Evolutionary conservation across 2,888 invertebrate species (phyloP).

Genomic region (Drosophila glabriapex): DNA sequence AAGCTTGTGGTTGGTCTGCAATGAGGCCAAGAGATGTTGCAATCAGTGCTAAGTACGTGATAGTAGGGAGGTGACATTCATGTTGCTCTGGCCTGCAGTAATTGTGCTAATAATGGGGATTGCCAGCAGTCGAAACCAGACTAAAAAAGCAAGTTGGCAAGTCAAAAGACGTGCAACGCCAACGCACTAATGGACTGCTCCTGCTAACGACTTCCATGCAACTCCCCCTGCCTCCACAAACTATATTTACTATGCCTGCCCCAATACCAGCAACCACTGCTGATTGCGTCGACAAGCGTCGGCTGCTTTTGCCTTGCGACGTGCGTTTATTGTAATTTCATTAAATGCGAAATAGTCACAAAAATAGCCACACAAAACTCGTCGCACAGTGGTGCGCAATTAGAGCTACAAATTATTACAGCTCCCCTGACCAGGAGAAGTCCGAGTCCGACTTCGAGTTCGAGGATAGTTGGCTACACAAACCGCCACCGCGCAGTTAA

Average conservation of each 20-base stretch:
- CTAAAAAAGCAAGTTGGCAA: conserved; percentile 23
- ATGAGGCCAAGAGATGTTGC: conserved; percentile 36
- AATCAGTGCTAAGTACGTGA: conserved; percentile 77
- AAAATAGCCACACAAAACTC: conserved; percentile 50
- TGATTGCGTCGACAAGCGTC: conserved; percentile 57
- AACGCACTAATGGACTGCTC: conserved; percentile 74
- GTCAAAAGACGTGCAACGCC: conserved; percentile 52
- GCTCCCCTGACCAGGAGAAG: conserved; percentile 6
- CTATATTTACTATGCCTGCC: neutral
- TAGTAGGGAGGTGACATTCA: conserved; percentile 27
- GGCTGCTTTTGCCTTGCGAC: conserved; percentile 49
- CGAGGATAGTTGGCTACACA: neutral
- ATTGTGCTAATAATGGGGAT: conserved; percentile 80
- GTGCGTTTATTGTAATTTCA: conserved; percentile 81
- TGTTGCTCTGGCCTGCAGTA: conserved; percentile 57
- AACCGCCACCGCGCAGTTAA: conserved; percentile 45
- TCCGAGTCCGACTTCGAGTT: neutral
- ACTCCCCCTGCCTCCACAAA: conserved; percentile 6
- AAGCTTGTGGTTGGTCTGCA: conserved; percentile 28
- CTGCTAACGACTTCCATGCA: conserved; percentile 59
- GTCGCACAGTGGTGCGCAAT: conserved; percentile 72
- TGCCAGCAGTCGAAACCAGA: conserved; percentile 52
- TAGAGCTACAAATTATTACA: conserved; percentile 66
- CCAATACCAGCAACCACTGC: neutral
- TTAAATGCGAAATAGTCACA: conserved; percentile 76